These are phyloP conservation scores for Carlito syrichta DNA, from an alignment of 2,113 vertebrate species.

Conservation along the genomic window DNA sequence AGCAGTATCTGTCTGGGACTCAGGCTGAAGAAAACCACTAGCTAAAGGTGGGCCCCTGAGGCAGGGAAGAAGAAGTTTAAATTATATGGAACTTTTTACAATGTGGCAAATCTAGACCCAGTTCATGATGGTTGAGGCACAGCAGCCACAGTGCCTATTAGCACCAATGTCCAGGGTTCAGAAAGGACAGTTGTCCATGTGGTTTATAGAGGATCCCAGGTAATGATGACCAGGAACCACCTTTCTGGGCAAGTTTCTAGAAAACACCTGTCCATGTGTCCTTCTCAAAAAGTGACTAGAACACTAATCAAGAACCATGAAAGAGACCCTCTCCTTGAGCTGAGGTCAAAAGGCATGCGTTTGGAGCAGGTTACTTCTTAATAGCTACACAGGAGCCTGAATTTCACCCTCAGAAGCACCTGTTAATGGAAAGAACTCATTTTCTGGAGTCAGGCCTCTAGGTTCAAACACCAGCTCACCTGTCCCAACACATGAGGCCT, in stretches of 20 bases:
- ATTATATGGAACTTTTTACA: not conserved
- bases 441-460: not conserved
- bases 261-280: not conserved
- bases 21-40: not conserved
- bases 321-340: not conserved
- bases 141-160: not conserved
- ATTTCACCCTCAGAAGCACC: not conserved
- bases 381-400: not conserved
- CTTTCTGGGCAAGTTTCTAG: not conserved
- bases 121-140: not conserved
- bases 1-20: not conserved
- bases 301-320: not conserved
- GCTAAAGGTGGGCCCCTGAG: not conserved
- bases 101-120: not conserved
- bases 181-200: not conserved
- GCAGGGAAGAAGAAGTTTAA: not conserved
- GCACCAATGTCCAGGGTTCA: not conserved
- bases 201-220: not conserved
- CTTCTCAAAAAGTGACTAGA: not conserved
- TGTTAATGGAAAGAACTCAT: not conserved
- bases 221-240: not conserved
- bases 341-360: not conserved
- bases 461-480: not conserved
- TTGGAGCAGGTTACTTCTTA: not conserved
- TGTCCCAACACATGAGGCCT: not conserved